Evolutionary conservation across 2,797 vertebrate genomes (phyloP), one percentile per base, ranked within the genome.

Genomic region (Smutsia temminckii): DNA sequence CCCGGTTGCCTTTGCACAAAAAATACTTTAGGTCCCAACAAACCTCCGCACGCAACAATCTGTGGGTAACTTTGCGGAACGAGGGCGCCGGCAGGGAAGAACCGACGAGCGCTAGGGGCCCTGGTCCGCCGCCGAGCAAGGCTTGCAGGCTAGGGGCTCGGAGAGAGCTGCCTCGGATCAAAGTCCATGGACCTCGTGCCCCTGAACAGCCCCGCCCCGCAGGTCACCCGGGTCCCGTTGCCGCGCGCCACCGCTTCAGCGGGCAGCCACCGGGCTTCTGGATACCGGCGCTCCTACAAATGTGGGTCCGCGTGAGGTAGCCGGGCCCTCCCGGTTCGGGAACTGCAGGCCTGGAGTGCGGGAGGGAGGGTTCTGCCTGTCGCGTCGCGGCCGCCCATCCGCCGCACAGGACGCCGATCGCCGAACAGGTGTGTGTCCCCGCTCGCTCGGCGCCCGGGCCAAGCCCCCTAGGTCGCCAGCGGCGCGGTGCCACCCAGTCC

Each of bases 341-440:
- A 91, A 57, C 86, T 68, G 93, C 88, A 77, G 85, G 96, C 71
- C 46, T 78, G 95, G 92, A 72, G 77, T 42, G 87, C 87, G 25
- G 92, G 12, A 88, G 96, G 96, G 92, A 91, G 93, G 77, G 80
- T n/a, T 87, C 29, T 5, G 84, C 64, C 64, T 63, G 14, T 51
- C 5, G 49, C 69, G 37, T 86, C 2, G 72, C 55, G 14, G 71
- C 63, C 37, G 25, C 55, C 4, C 2, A 40, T 37, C 88, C 32
- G 93, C 66, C 8, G 42, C 93, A 57, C 71, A 34, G 72, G 1
- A 55, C 53, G 88, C 87, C 8, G 84, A 61, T 80, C 8, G 51
- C 57, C 51, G 96, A 97, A 97, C 97, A 97, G 97, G 97, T 97
- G 97, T 96, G 97, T 74, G 85, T 66, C 77, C 83, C 89, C 1